These are phyloP conservation scores for Pseudochirops corinnae DNA, from an alignment of 2,797 vertebrate species.

Conservation along the genomic window DNA sequence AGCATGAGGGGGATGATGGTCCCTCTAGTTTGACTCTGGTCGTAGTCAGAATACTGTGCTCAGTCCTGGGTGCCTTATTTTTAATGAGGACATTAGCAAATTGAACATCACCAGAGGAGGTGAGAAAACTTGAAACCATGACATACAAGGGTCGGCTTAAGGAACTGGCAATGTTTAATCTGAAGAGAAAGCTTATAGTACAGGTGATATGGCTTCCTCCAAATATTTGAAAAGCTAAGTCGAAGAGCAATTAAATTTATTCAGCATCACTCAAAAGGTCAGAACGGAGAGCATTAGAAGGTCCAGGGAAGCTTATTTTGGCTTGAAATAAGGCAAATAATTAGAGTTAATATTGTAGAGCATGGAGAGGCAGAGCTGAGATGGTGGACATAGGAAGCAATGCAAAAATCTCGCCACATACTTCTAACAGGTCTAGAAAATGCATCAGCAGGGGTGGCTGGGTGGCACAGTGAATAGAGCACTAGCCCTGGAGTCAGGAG, in stretches of 20 bases:
- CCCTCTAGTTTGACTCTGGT: not conserved
- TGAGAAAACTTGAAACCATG: not conserved
- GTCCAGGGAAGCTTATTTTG: not conserved
- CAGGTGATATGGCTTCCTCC: not conserved
- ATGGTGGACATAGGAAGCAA: not conserved
- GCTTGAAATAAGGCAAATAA: not conserved
- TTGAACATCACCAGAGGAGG: not conserved
- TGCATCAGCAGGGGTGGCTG: not conserved
- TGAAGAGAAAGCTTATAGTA: not conserved
- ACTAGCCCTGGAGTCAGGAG: too few relatives aligned
- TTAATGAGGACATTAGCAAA: not conserved
- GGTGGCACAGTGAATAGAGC: too few relatives aligned
- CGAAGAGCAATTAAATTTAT: not conserved
- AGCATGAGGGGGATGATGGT: not conserved
- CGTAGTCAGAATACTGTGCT: not conserved
- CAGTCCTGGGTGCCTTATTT: not conserved
- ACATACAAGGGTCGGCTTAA: not conserved
- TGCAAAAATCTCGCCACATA: not conserved
- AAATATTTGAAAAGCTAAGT: not conserved
- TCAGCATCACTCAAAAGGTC: not conserved
- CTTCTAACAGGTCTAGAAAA: not conserved
- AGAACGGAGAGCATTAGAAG: not conserved
- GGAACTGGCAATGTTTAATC: not conserved
- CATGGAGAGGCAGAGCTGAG: not conserved
- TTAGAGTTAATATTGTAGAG: not conserved